Conservation (phyloP, 2,888 invertebrate species). For the Caenorhabditis sp. region DNA sequence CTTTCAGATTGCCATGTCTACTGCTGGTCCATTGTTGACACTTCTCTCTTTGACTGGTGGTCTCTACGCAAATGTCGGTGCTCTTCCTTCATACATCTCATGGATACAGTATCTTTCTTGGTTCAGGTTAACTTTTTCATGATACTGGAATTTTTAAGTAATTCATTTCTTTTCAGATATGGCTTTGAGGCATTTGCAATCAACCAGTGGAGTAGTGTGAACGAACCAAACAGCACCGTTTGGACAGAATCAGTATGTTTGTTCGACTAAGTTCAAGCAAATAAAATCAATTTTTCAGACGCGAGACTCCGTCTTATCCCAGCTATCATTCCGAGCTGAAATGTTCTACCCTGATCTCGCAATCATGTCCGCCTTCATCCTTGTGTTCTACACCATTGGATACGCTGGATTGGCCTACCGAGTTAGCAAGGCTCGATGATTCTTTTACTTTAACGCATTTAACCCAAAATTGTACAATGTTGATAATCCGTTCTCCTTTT, state of each 20-base stretch:
- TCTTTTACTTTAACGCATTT: neutral
- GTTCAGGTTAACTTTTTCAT: slow-evolving; percentile 72
- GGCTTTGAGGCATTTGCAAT: slow-evolving; percentile 85
- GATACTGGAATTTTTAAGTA: too few relatives aligned
- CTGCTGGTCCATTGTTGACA: slow-evolving; percentile 82
- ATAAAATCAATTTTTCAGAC: slow-evolving; percentile 35
- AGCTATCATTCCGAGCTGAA: slow-evolving; percentile 75
- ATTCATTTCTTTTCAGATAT: slow-evolving; percentile 67
- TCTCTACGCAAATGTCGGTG: slow-evolving; percentile 82
- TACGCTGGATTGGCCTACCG: slow-evolving; percentile 78
- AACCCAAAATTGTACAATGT: neutral
- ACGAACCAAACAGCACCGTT: slow-evolving; percentile 67
- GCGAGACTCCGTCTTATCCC: slow-evolving; percentile 61
- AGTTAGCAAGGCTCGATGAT: slow-evolving; percentile 70
- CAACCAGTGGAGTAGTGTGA: slow-evolving; percentile 77
- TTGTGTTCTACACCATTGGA: slow-evolving; percentile 79
- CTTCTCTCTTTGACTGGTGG: slow-evolving; percentile 82
- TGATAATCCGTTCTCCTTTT: neutral
- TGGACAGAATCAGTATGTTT: slow-evolving; percentile 51
- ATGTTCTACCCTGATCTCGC: slow-evolving; percentile 76
- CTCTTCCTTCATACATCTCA: slow-evolving; percentile 79
- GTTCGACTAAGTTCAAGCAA: neutral
- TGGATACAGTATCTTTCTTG: slow-evolving; percentile 81
- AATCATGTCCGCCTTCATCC: slow-evolving; percentile 75
- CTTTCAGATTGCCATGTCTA: slow-evolving; percentile 67